A percentile compares a stretch with the other conserved stretches of the same genome.
Conservation (phyloP, 2,113 vertebrate genomes). For the Miniopterus natalensis region DNA sequence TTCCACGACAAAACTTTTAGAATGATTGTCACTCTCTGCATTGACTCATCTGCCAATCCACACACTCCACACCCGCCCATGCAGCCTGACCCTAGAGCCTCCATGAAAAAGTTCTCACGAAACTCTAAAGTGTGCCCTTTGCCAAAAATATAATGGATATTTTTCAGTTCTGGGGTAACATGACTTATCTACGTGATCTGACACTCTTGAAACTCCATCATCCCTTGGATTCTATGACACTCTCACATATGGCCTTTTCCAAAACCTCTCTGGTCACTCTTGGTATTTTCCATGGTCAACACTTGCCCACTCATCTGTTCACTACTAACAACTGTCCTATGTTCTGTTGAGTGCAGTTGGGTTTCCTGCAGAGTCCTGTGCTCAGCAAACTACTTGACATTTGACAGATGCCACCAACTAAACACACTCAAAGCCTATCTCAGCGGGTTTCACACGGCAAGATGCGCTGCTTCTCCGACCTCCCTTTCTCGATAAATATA, state of each 20-base stretch:
- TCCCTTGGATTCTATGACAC: neutral
- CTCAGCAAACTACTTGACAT: neutral
- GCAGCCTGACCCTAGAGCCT: neutral
- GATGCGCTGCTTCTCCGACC: fast-evolving
- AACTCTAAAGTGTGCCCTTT: neutral
- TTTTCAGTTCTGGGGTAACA: neutral
- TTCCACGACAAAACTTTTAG: neutral
- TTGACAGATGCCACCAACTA: neutral
- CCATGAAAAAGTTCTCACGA: neutral
- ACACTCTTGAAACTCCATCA: neutral
- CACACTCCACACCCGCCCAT: no score
- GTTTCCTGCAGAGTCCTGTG: neutral
- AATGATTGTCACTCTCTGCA: fast-evolving
- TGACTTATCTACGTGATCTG: neutral
- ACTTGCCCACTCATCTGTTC: neutral
- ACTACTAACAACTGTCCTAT: neutral
- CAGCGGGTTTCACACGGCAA: neutral
- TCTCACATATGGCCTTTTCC: neutral
- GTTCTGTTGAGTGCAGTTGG: neutral
- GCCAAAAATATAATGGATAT: neutral
- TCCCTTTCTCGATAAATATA: neutral
- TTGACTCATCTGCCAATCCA: neutral
- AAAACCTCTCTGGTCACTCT: neutral
- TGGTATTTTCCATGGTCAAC: neutral
- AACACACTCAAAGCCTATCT: neutral